Evolutionary conservation across 2,888 invertebrate genomes (phyloP), one percentile per base, ranked within the genome.

Genomic region (Cheilosia impressa): DNA sequence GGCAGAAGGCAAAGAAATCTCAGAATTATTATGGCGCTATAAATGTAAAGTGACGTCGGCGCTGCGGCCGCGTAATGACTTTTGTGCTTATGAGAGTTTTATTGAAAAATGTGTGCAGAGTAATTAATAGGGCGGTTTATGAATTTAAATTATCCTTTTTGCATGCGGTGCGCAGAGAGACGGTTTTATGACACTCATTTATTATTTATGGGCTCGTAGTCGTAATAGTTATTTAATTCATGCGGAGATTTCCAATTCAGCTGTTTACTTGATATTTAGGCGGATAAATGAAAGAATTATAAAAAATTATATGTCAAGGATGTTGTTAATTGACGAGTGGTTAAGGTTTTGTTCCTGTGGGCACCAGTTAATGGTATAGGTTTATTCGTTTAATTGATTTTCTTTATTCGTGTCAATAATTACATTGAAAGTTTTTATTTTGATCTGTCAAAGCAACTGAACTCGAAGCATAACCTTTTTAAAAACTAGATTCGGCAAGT

Each of bases 51-150:
- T 52, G 73, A 55, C 19, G 69, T 47, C 13, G 38, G 38, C 47
- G 60, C 15, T 19, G 60, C 31, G 4, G 22, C 15, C 34, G 50
- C 52, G 34, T 78, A 83, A 78, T 83, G 72, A 66, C 77, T 66
- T 71, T 47, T 34, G 66, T 71, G 57, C 63, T 73, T 78, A 78
- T 57, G 63, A 53, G 63, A 53, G 34, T 63, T 78, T 78, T 73
- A 83, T 73, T 78, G 66, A 73, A 78, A 77, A 78, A 68, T 50
- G 13, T 72, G 34, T 62, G 13, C 63, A 38, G 47, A 71, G 78
- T 71, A 69, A 78, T 78, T 78, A 78, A 71, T 72, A 79, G 62
- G 53, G 53, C 10, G 45, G 62, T 62, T 77, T 69, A 47, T 69
- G 58, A 69, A 72, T 52, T 72, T 50, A 41, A 76, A 66, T 57